These are phyloP conservation scores for Otocyon megalotis DNA, from an alignment of 2,113 vertebrate genomes.

Conservation along the genomic window DNA sequence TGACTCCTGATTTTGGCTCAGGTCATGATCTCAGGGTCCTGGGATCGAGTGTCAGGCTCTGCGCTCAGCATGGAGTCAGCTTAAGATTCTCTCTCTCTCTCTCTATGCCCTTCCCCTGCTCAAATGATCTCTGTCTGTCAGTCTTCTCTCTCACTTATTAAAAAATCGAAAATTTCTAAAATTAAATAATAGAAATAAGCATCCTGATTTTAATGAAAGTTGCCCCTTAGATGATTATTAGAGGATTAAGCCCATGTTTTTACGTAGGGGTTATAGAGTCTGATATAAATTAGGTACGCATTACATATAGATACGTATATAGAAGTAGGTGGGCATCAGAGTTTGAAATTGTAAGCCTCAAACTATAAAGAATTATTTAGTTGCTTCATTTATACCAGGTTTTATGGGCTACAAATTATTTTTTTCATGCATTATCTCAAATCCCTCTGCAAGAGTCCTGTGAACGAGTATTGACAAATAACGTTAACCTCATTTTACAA, in stretches of 20 bases:
- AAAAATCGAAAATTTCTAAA: not conserved
- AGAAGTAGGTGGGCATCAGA: not conserved
- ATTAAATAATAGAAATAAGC: not conserved
- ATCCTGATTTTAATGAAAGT: not conserved
- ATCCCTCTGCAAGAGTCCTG: not conserved
- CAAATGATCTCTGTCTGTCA: not conserved
- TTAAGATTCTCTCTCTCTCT: not conserved
- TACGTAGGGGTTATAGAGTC: not conserved
- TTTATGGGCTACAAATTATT: not conserved
- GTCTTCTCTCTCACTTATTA: not conserved
- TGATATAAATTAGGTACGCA: not conserved
- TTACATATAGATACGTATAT: not conserved
- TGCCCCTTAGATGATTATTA: not conserved
- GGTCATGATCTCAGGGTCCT: not conserved
- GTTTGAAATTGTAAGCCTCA: not conserved
- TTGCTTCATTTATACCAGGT: not conserved
- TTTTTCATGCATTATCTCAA: not conserved
- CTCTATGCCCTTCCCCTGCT: not conserved
- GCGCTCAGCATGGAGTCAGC: not conserved
- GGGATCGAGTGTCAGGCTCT: not conserved
- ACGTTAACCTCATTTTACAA: not conserved
- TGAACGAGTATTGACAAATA: not conserved
- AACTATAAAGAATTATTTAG: not conserved
- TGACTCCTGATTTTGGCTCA: not conserved
- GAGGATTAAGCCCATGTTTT: not conserved